These are phyloP conservation scores for Gasterosteus nipponicus DNA, from an alignment of 2,113 vertebrate genomes.

Conservation along the genomic window DNA sequence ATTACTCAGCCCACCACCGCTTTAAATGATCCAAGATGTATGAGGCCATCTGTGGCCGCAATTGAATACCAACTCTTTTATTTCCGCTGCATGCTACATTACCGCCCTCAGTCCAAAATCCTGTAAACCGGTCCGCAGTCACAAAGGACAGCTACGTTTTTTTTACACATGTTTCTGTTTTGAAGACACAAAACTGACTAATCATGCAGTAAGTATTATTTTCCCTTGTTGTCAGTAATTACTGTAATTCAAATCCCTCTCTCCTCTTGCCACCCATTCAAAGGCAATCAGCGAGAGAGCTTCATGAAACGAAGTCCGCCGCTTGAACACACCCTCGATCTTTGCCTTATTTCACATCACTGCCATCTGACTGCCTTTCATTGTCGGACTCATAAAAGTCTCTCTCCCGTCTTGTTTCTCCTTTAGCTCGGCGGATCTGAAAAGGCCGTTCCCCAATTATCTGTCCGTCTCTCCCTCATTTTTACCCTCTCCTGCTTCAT, in stretches of 20 bases:
- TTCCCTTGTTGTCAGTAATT: background rate
- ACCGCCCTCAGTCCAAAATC: constrained; percentile 55
- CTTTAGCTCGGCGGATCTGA: constrained; percentile 47
- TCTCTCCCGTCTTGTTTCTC: constrained; percentile 38
- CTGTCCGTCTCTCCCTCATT: constrained; percentile 51
- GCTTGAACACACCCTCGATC: constrained; percentile 57
- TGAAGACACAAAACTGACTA: background rate
- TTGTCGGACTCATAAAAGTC: constrained; percentile 65
- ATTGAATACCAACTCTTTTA: constrained; percentile 77
- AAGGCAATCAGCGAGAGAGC: constrained; percentile 54
- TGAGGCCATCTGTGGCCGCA: constrained; percentile 75
- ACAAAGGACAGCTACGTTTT: constrained; percentile 8
- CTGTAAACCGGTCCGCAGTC: constrained; percentile 43
- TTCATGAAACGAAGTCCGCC: constrained; percentile 65
- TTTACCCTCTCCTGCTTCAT: constrained; percentile 35
- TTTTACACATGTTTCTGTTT: constrained; percentile 2
- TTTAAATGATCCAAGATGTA: constrained; percentile 78
- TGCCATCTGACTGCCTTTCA: constrained; percentile 62
- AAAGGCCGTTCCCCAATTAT: constrained; percentile 60
- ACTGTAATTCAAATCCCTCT: background rate
- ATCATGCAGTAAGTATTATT: background rate
- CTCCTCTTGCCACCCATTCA: constrained; percentile 32
- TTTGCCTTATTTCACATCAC: constrained; percentile 62
- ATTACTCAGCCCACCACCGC: constrained; percentile 76
- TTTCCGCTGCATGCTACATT: constrained; percentile 76